phyloP scores from a whole-genome alignment of 2,888 invertebrate species.

The Yponomeuta sedellus region DNA sequence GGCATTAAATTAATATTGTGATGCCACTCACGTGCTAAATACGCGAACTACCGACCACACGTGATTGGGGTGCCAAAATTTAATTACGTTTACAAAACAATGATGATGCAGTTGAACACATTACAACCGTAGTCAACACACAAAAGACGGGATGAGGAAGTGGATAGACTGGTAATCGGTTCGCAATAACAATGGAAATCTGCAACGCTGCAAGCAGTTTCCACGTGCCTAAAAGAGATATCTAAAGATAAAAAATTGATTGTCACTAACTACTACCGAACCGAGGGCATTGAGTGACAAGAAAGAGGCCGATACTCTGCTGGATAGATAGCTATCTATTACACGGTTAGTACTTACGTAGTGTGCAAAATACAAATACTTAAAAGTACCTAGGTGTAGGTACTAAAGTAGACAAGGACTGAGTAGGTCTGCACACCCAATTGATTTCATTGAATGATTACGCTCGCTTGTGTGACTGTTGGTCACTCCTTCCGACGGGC shows the following conservation, averaged over 20 bases:
- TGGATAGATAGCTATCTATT: no score
- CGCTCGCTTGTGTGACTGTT: slow-evolving; percentile 27
- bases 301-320: no score
- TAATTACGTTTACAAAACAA: background rate
- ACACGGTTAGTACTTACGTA: no score
- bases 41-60: background rate
- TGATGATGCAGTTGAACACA: background rate
- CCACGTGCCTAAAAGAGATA: background rate
- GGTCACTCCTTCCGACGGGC: slow-evolving; percentile 37
- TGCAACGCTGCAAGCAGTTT: background rate
- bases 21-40: background rate
- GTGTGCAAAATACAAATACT: no score
- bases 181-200: background rate
- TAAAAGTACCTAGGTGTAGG: background rate
- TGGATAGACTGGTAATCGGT: background rate
- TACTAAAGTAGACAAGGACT: background rate
- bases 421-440: background rate
- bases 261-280: no score
- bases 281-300: no score
- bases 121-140: background rate
- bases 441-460: slow-evolving; percentile 11
- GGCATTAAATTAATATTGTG: background rate
- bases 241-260: no score
- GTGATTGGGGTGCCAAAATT: background rate
- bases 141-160: background rate